These are phyloP conservation scores for Prosopocoilus inquinatus DNA, from an alignment of 2,888 invertebrate genomes.

Conservation along the genomic window DNA sequence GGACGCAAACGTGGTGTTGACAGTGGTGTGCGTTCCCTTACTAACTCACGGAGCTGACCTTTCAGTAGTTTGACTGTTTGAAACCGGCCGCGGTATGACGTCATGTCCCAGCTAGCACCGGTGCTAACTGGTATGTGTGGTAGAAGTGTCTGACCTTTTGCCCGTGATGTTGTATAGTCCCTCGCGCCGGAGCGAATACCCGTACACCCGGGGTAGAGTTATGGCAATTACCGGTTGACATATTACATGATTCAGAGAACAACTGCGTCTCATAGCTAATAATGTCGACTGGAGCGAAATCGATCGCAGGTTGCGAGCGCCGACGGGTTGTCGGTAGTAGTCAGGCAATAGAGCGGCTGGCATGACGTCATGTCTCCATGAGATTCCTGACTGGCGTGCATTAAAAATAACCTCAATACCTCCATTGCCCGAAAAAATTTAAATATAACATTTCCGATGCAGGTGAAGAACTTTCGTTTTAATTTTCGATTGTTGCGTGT, in stretches of 20 bases:
- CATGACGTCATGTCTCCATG: conserved; percentile 46
- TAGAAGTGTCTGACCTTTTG: neutral
- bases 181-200: no score
- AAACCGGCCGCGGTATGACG: conserved; percentile 21
- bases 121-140: conserved; percentile 1
- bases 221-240: no score
- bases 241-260: no score
- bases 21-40: neutral
- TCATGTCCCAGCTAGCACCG: conserved; percentile 13
- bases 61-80: conserved; percentile 17
- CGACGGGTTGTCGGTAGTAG: conserved; percentile 36
- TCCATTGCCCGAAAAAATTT: conserved; percentile 19
- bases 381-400: conserved; percentile 45
- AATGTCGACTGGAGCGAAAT: conserved; percentile 37
- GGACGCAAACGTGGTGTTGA: neutral
- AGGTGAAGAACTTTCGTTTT: neutral
- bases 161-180: no score
- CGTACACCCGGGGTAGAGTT: no score
- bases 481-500: neutral
- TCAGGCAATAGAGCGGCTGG: conserved; percentile 33
- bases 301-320: conserved; percentile 38
- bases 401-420: conserved; percentile 45
- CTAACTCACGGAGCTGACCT: conserved; percentile 2
- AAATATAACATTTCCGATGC: neutral
- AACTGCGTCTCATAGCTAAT: conserved; percentile 29